phyloP scores from a whole-genome alignment of 2,888 invertebrate genomes.

The Drosophila subsilvestris region DNA sequence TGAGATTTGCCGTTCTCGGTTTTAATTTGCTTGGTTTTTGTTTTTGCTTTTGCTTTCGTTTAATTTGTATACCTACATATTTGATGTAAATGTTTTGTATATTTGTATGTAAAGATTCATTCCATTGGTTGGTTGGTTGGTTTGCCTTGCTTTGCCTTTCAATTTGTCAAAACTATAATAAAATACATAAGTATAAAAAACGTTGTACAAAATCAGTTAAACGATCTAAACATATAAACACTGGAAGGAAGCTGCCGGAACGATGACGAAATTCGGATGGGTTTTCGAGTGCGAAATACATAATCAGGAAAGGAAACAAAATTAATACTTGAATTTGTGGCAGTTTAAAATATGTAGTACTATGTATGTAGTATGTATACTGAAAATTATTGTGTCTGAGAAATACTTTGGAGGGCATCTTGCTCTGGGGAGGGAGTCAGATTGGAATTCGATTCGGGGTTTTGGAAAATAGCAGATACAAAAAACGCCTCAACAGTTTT shows the following conservation, averaged over 20 bases:
- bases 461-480: slow-evolving; percentile 43
- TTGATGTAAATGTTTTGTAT: slow-evolving; percentile 52
- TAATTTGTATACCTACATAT: slow-evolving; percentile 64
- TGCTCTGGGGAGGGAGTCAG: slow-evolving; percentile 21
- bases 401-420: slow-evolving; percentile 70
- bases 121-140: slow-evolving; percentile 36
- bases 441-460: slow-evolving; percentile 19
- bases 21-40: slow-evolving; percentile 1
- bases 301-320: slow-evolving; percentile 17
- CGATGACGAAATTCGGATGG: slow-evolving; percentile 17
- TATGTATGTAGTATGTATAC: not conserved
- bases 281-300: slow-evolving; percentile 27
- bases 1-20: slow-evolving; percentile 54
- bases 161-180: slow-evolving; percentile 15
- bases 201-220: slow-evolving; percentile 33
- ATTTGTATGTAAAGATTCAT: slow-evolving; percentile 56
- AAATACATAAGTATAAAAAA: slow-evolving; percentile 25
- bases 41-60: slow-evolving; percentile 27
- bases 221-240: slow-evolving; percentile 40
- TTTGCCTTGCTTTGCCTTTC: slow-evolving; percentile 23
- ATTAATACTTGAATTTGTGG: slow-evolving; percentile 61
- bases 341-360: slow-evolving; percentile 40
- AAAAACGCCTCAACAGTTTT: slow-evolving; percentile 41
- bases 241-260: slow-evolving; percentile 67
- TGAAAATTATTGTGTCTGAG: slow-evolving; percentile 30